These are phyloP conservation scores for Emydoidea blandingii DNA, from an alignment of 2,797 vertebrate genomes.

Conservation along the genomic window DNA sequence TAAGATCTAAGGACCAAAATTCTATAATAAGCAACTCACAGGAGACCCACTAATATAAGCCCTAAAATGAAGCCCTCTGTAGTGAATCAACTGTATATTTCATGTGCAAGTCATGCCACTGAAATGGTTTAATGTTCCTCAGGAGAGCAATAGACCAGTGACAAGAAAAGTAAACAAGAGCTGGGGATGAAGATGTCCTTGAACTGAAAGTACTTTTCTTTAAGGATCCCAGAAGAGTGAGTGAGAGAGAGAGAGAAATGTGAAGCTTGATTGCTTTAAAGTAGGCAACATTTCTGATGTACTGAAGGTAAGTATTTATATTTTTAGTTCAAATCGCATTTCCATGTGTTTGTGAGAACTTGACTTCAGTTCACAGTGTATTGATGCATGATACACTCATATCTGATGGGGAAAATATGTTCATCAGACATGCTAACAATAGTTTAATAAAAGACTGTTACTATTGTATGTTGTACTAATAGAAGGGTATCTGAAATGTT, in stretches of 20 bases:
- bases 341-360: slow-evolving; percentile 2
- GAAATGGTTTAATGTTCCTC: slow-evolving; percentile 67
- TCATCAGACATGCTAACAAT: background rate
- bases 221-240: slow-evolving; percentile 63
- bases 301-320: slow-evolving; percentile 8
- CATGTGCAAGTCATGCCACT: slow-evolving; percentile 44
- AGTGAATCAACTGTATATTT: slow-evolving; percentile 72
- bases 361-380: background rate
- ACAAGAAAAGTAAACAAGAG: slow-evolving; percentile 79
- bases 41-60: slow-evolving; percentile 61
- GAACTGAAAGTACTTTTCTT: slow-evolving; percentile 66
- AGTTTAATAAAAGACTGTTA: background rate
- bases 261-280: slow-evolving; percentile 58
- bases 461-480: background rate
- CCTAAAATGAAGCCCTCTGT: slow-evolving; percentile 62
- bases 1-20: slow-evolving; percentile 71
- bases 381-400: background rate
- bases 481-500: background rate
- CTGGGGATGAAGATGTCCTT: slow-evolving; percentile 67
- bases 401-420: slow-evolving; percentile 17
- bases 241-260: slow-evolving; percentile 45
- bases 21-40: slow-evolving; percentile 71
- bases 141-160: slow-evolving; percentile 60
- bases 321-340: background rate
- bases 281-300: slow-evolving; percentile 43